Evolutionary conservation across 2,888 invertebrate species (phyloP).

Genomic region (Pristionchus mayeri): DNA sequence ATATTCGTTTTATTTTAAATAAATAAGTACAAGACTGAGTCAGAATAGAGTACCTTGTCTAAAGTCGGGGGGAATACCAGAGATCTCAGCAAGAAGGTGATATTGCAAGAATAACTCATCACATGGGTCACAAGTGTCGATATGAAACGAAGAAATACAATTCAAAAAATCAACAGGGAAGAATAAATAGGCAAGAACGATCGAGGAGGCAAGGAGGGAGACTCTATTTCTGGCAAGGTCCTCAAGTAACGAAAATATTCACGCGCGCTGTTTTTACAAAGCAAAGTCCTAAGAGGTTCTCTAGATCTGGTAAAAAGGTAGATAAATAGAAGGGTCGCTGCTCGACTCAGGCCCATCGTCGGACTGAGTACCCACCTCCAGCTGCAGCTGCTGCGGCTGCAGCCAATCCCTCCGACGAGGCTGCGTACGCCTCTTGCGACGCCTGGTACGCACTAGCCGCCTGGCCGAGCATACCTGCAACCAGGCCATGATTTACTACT

Average conservation of each 20-base stretch:
- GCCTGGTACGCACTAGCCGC: slow-evolving; percentile 43
- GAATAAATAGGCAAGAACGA: background rate
- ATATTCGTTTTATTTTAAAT: slow-evolving; percentile 29
- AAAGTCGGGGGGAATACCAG: background rate
- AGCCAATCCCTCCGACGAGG: background rate
- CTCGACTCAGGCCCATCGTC: slow-evolving; percentile 43
- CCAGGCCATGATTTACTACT: no score
- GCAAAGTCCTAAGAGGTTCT: no score
- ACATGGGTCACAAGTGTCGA: slow-evolving; percentile 34
- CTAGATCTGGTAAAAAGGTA: no score
- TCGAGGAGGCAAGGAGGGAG: background rate
- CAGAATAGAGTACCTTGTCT: slow-evolving; percentile 6
- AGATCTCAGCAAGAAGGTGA: slow-evolving; percentile 23
- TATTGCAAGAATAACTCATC: background rate
- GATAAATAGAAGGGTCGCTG: background rate
- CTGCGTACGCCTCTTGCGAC: slow-evolving; percentile 41
- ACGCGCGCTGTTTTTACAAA: no score
- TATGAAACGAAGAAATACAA: background rate
- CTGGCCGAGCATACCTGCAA: slow-evolving; percentile 48
- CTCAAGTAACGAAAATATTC: no score
- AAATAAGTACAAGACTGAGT: slow-evolving; percentile 2
- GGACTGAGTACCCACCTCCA: slow-evolving; percentile 42
- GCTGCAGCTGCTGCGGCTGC: slow-evolving; percentile 31
- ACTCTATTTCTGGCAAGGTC: background rate
- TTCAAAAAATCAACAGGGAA: background rate